A percentile compares a stretch with the other conserved stretches of the same genome.
phyloP scores from a whole-genome alignment of 2,797 vertebrate species.

The Scleropages formosus region DNA sequence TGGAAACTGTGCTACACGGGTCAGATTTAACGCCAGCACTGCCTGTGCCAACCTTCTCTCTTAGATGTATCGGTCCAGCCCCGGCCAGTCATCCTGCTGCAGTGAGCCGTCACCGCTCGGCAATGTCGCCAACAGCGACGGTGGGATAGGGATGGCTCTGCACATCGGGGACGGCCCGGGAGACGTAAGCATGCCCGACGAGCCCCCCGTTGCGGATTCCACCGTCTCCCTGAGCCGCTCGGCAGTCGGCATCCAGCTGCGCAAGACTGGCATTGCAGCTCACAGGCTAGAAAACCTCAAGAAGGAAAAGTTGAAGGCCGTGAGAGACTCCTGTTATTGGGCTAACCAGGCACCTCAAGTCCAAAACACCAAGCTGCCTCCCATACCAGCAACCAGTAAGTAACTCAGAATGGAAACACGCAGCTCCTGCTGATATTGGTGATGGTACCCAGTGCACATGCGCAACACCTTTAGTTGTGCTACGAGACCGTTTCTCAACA shows the following conservation, averaged over 20 bases:
- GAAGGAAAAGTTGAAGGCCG: conserved; percentile 89
- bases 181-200: conserved; percentile 86
- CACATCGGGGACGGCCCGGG: conserved; percentile 93
- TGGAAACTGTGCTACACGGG: background rate
- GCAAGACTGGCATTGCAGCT: conserved; percentile 78
- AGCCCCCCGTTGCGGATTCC: conserved; percentile 83
- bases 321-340: conserved; percentile 92
- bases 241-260: conserved; percentile 83
- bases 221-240: conserved; percentile 76
- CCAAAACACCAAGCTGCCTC: conserved; percentile 90
- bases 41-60: background rate
- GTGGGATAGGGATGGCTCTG: conserved; percentile 93
- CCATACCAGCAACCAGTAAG: conserved; percentile 87
- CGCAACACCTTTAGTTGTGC: no score
- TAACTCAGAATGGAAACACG: background rate
- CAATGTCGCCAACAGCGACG: conserved; percentile 95
- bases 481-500: no score
- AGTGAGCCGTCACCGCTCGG: conserved; percentile 95
- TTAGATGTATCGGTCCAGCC: conserved; percentile 97
- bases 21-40: background rate
- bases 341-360: conserved; percentile 75
- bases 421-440: background rate
- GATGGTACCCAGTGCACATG: background rate
- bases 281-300: conserved; percentile 95
- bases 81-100: conserved; percentile 96